These are phyloP conservation scores for Cyprinodon diabolis DNA, from an alignment of 2,797 vertebrate species.

Conservation along the genomic window DNA sequence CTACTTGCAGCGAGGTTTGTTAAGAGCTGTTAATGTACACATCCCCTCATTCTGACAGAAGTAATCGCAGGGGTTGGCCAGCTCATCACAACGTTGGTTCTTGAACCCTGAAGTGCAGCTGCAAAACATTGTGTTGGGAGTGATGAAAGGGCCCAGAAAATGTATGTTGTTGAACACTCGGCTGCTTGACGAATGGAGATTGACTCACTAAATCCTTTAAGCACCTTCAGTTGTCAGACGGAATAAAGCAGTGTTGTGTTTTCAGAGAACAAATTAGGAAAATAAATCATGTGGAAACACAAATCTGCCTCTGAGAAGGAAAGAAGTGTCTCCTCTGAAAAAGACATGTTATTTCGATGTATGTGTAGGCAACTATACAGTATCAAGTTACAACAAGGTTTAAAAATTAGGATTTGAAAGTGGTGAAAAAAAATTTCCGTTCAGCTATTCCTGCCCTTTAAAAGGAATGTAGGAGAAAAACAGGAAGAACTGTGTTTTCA, in stretches of 20 bases:
- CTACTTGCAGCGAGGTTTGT: slow-evolving; percentile 99
- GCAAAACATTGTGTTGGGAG: slow-evolving; percentile 87
- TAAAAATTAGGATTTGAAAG: not conserved
- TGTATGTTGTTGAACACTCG: slow-evolving; percentile 50
- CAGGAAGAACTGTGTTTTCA: not conserved
- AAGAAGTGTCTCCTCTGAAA: slow-evolving; percentile 19
- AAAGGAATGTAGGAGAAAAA: not conserved
- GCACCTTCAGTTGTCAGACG: slow-evolving; percentile 32
- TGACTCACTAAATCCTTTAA: slow-evolving; percentile 42
- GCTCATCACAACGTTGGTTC: slow-evolving; percentile 99
- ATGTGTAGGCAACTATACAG: not conserved
- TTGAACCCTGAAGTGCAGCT: slow-evolving; percentile 99
- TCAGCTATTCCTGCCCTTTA: not conserved
- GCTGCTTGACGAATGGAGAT: slow-evolving; percentile 47
- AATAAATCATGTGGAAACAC: slow-evolving; percentile 34
- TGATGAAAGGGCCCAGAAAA: slow-evolving; percentile 69
- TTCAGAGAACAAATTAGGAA: slow-evolving; percentile 41
- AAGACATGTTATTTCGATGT: not conserved
- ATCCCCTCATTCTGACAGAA: slow-evolving; percentile 99
- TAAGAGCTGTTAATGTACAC: slow-evolving; percentile 99
- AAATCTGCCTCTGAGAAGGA: slow-evolving; percentile 45
- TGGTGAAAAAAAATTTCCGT: not conserved
- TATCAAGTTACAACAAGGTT: not conserved
- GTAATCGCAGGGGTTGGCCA: slow-evolving; percentile 99
- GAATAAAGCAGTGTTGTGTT: slow-evolving; percentile 30